Evolutionary conservation across 1,140 invertebrate genomes (phyloP), one percentile per base, ranked within the genome.

Genomic region (Hycleus phaleratus): DNA sequence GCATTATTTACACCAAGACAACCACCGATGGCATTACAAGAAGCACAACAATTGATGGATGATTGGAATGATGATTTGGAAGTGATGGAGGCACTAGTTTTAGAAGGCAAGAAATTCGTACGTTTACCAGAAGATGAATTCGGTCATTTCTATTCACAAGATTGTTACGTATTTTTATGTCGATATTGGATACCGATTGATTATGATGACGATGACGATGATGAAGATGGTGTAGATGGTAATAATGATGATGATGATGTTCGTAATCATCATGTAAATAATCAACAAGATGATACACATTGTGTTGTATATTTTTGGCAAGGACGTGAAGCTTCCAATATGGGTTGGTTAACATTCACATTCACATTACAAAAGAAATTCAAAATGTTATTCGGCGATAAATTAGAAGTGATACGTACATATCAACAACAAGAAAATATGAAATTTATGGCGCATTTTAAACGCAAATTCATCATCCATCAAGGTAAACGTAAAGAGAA

Each of bases 291-390:
- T 66, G 91, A 96, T 72, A 93, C 90, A 64, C 91, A 97, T 69
- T 97, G 93, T 77, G 92, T 97, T 38, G 95, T 98, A 6, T 99
- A 99, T 74, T 99, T 99, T 76, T 99, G 97, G 97, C 97, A 99
- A 79, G 95, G 95, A 1, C 77, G 97, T 60, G 88, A 97, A 70
- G 95, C 97, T 3, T 88, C 90, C 45, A 99, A 99, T 76, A 98
- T 98, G 95, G 97, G 96, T 18, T 99, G 96, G 96, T 80, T 99
- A 0, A 98, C 94, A 6, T 99, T 99, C 75, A 99, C 96, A 0
- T 99, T 99, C 76, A 92, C 90, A 64, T 81, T 98, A 52, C 93
- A 98, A 76, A 95, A 97, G 71, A 98, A 97, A 76, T 99, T 99
- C 78, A 96, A 98, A 75, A 83, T 87, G 12, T 79, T 97, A 56